Percentiles rank a stretch among this genome's conserved stretches.
These are phyloP conservation scores for Helobdella robusta DNA, from an alignment of 2,888 invertebrate species.

Conservation along the genomic window DNA sequence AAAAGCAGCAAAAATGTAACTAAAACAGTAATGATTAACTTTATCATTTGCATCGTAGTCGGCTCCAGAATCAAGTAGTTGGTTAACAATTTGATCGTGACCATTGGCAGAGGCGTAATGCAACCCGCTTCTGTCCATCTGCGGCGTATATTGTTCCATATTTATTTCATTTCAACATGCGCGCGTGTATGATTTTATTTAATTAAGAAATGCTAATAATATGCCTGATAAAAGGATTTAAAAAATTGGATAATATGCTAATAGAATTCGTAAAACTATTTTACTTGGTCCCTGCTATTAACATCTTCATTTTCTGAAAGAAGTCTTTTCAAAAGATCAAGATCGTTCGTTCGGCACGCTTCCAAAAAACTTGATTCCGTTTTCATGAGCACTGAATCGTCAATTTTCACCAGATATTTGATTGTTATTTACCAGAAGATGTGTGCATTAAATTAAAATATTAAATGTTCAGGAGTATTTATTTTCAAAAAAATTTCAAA, in stretches of 20 bases:
- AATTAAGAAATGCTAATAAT: background rate
- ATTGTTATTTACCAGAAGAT: background rate
- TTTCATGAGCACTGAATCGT: constrained; percentile 31
- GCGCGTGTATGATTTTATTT: background rate
- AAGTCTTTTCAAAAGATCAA: constrained; percentile 42
- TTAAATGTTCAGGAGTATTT: background rate
- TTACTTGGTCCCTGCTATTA: constrained; percentile 49
- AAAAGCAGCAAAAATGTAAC: too few species aligned
- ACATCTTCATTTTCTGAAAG: constrained; percentile 46
- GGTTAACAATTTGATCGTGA: constrained; percentile 43
- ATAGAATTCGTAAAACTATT: constrained; percentile 23
- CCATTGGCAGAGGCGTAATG: constrained; percentile 51
- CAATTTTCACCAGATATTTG: too few species aligned
- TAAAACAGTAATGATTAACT: constrained; percentile 33
- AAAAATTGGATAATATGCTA: background rate
- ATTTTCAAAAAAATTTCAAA: background rate
- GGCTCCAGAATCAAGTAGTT: constrained; percentile 45
- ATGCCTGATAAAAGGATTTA: background rate
- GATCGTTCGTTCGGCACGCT: constrained; percentile 48
- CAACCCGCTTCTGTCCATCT: constrained; percentile 49
- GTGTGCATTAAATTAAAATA: background rate
- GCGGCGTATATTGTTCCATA: background rate
- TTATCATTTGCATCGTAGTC: constrained; percentile 49
- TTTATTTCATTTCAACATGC: background rate
- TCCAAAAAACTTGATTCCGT: constrained; percentile 48